Evolutionary conservation across 2,113 vertebrate species (phyloP), one percentile per base, ranked within the genome.

Genomic region (Excalfactoria chinensis): DNA sequence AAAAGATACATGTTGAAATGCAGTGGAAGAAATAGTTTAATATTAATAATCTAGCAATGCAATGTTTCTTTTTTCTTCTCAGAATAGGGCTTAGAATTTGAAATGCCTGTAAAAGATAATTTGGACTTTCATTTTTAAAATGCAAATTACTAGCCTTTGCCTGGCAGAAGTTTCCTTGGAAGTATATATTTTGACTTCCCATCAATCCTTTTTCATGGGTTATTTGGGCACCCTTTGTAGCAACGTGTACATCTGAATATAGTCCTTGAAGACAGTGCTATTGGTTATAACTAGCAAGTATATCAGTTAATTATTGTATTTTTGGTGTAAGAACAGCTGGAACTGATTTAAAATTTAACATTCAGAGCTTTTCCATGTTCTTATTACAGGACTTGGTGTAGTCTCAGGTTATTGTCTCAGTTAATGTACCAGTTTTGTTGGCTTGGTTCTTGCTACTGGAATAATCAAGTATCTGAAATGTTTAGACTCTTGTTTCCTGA

Each of bases 301-400:
- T 1, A 7, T 26, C 48, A 12, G 78, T 28, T 93, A 20, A 16
- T 10, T 6, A 15, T 40, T 35, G 60, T n/a, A 19, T 19, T 90
- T 81, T 84, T 68, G 8, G 40, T 59, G 5, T n/a, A 64, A 77
- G 35, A 68, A 43, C 28, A 4, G 3, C 59, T 74, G 48, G n/a
- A 70, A 53, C 23, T 2, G 3, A 32, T 64, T 73, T 68, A 41
- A 55, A 40, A 20, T n/a, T 6, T 70, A 51, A 8, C 3, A 23
- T 71, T 60, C 1, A 5, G n/a, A 66, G 25, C 15, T 3, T 9
- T 30, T 64, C 3, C 0, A 1, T 0, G 0, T 7, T 68, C 8
- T 6, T 0, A 0, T 58, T 26, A 13, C 21, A 51, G 34, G 51
- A 23, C 48, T 20, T 74, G 40, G 7, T 74, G 14, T 26, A 15